phyloP scores from a whole-genome alignment of 1,140 invertebrate species.

The Drosophila malerkotliana region DNA sequence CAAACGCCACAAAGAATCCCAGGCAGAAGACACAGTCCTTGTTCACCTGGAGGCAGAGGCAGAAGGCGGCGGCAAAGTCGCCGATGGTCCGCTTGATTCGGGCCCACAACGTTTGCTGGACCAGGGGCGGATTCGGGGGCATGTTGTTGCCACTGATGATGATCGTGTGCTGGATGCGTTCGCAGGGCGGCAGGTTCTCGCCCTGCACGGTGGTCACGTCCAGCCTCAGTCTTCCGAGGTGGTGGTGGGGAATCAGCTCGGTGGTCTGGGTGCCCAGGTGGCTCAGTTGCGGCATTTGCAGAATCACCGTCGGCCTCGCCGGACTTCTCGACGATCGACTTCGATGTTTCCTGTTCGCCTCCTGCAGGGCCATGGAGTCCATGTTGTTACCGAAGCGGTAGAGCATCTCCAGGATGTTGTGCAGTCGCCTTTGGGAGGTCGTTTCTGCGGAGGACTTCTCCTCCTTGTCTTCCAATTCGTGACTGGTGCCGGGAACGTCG shows the following conservation, averaged over 20 bases:
- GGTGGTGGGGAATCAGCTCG: background rate
- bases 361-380: conserved; percentile 14
- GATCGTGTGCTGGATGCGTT: conserved; percentile 62
- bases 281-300: conserved; percentile 12
- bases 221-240: conserved; percentile 11
- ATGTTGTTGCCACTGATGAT: conserved; percentile 52
- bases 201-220: conserved; percentile 1
- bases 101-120: conserved; percentile 9
- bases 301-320: background rate
- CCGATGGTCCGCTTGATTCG: conserved; percentile 36
- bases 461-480: background rate
- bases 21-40: conserved; percentile 80
- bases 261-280: conserved; percentile 60
- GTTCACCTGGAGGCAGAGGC: conserved; percentile 74
- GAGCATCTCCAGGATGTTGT: conserved; percentile 49
- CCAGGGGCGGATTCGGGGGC: conserved; percentile 4
- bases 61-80: conserved; percentile 67
- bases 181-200: conserved; percentile 45
- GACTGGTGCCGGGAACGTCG: conserved; percentile 12
- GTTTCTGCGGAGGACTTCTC: background rate
- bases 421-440: conserved; percentile 5
- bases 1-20: conserved; percentile 77
- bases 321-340: background rate
- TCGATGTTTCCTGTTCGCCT: conserved; percentile 32
- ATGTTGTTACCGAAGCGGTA: conserved; percentile 43